These are phyloP conservation scores for Cyclophora albipunctata DNA, from an alignment of 2,888 invertebrate genomes.

Conservation along the genomic window DNA sequence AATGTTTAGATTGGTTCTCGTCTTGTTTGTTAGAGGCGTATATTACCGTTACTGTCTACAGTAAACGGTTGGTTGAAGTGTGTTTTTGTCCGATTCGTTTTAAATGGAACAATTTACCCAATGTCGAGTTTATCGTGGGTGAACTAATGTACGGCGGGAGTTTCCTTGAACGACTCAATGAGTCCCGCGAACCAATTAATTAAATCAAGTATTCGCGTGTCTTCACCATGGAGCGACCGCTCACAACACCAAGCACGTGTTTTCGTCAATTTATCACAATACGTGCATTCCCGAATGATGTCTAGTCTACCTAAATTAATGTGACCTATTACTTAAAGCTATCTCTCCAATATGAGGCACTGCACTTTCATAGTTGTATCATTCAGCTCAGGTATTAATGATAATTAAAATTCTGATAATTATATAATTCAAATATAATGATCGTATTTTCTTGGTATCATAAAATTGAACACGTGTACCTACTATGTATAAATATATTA, in stretches of 20 bases:
- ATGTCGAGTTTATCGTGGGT: slow-evolving; percentile 40
- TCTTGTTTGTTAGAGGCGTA: too few relatives aligned
- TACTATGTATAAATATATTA: too few relatives aligned
- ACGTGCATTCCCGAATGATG: slow-evolving; percentile 1
- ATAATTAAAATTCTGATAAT: too few relatives aligned
- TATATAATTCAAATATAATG: too few relatives aligned
- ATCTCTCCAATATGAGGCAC: neutral
- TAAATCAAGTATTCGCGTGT: slow-evolving; percentile 45
- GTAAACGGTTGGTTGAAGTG: neutral
- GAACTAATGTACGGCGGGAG: slow-evolving; percentile 26
- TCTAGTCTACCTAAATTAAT: slow-evolving; percentile 13
- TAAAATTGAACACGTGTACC: too few relatives aligned
- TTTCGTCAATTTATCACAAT: slow-evolving; percentile 8
- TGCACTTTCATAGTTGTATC: too few relatives aligned
- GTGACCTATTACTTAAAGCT: neutral
- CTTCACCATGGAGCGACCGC: slow-evolving; percentile 30
- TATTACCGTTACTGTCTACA: neutral
- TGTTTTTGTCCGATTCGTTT: slow-evolving; percentile 1
- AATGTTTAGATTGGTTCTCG: too few relatives aligned
- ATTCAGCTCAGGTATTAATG: too few relatives aligned
- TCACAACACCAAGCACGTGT: slow-evolving; percentile 27
- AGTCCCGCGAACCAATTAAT: slow-evolving; percentile 49
- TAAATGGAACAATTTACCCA: slow-evolving; percentile 15
- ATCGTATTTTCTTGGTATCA: too few relatives aligned
- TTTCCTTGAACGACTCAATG: slow-evolving; percentile 31